These are phyloP conservation scores for Corbicula japonica DNA, from an alignment of 2,888 invertebrate genomes.

Conservation along the genomic window DNA sequence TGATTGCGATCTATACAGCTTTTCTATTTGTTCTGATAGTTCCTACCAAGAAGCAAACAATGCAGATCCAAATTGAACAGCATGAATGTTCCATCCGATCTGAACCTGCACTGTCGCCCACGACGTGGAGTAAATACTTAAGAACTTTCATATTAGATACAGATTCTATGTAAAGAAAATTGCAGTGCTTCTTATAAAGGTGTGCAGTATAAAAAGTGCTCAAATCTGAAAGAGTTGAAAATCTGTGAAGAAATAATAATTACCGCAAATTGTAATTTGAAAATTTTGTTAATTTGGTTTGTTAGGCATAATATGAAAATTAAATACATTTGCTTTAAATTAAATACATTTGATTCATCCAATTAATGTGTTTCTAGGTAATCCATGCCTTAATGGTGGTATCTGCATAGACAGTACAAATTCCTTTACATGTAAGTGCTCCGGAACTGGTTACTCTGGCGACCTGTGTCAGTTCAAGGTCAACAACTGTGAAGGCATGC, in stretches of 20 bases:
- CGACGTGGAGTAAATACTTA: too few relatives aligned
- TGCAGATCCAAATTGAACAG: too few relatives aligned
- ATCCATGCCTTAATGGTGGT: slow-evolving; percentile 75
- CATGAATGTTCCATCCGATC: too few relatives aligned
- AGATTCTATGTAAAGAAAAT: too few relatives aligned
- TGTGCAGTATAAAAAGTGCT: background rate
- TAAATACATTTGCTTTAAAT: background rate
- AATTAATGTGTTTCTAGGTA: slow-evolving; percentile 32
- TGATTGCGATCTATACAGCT: too few relatives aligned
- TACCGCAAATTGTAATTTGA: background rate
- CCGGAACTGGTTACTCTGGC: slow-evolving; percentile 76
- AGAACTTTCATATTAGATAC: too few relatives aligned
- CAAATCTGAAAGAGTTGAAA: background rate
- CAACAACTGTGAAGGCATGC: slow-evolving; percentile 64
- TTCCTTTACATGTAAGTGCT: slow-evolving; percentile 75
- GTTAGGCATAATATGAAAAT: background rate
- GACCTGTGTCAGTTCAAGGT: slow-evolving; percentile 58
- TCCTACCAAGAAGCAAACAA: too few relatives aligned
- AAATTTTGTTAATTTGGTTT: background rate
- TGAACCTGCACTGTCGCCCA: too few relatives aligned
- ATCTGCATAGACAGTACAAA: slow-evolving; percentile 75
- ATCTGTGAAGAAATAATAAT: background rate
- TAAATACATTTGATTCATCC: background rate
- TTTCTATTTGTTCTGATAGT: too few relatives aligned
- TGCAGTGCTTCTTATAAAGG: too few relatives aligned